phyloP scores from a whole-genome alignment of 2,888 invertebrate genomes.

The Pollenia labialis region DNA sequence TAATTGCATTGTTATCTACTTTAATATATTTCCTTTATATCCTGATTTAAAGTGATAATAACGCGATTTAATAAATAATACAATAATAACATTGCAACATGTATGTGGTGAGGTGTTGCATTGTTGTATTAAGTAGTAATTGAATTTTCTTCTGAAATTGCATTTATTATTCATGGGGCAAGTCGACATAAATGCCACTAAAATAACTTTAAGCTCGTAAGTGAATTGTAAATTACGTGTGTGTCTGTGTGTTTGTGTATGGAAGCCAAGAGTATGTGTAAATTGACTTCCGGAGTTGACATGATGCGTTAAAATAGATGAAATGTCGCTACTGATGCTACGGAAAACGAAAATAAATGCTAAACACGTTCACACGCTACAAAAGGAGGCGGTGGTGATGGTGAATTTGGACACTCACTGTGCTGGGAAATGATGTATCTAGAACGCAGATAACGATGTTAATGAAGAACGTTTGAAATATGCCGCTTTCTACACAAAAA shows the following conservation, averaged over 20 bases:
- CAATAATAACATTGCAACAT: slow-evolving; percentile 51
- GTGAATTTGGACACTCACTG: slow-evolving; percentile 7
- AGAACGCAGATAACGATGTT: slow-evolving; percentile 40
- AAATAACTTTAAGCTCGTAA: slow-evolving; percentile 46
- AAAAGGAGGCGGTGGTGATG: background rate
- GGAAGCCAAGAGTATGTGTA: slow-evolving; percentile 46
- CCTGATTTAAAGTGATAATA: slow-evolving; percentile 38
- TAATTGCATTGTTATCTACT: slow-evolving; percentile 11
- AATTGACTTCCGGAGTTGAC: slow-evolving; percentile 73
- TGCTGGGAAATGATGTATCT: slow-evolving; percentile 23
- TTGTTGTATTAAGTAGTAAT: slow-evolving; percentile 63
- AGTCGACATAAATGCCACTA: slow-evolving; percentile 63
- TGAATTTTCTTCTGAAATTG: slow-evolving; percentile 65
- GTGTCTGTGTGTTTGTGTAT: background rate
- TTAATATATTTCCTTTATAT: background rate
- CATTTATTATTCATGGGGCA: slow-evolving; percentile 62
- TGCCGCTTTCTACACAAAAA: slow-evolving; percentile 14
- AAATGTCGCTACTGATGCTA: slow-evolving; percentile 68
- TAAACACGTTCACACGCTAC: slow-evolving; percentile 63
- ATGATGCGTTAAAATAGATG: slow-evolving; percentile 66
- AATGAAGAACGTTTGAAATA: slow-evolving; percentile 37
- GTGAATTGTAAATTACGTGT: background rate
- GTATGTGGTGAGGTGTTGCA: slow-evolving; percentile 40
- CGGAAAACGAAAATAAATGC: slow-evolving; percentile 72
- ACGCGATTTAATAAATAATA: slow-evolving; percentile 49